Base-by-base conservation (phyloP, 1,140 invertebrate species). In the Bombus affinis region DNA sequence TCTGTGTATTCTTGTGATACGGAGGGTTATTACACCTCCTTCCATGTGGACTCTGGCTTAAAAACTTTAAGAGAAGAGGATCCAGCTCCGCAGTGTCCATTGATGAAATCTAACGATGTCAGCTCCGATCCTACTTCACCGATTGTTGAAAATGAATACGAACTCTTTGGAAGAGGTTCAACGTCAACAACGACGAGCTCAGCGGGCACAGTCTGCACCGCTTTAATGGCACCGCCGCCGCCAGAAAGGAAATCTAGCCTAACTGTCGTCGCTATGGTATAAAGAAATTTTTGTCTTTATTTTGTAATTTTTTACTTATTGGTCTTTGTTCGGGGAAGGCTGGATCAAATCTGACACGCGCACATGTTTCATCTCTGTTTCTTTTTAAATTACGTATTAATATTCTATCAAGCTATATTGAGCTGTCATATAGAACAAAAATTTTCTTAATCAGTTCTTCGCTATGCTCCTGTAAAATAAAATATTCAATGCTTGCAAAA, bases 1-100 rank as follows among this genome's bases (percentile, higher is more conserved):
- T 99, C 98, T 0, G 98, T 98, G 71, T 99, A 99, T 94, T 99
- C 98, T 10, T 98, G 98, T 92, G 99, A 99, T 93, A 99, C 98
- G 25, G 99, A 99, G 94, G 98, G 99, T 22, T 99, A 99, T 94
- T 99, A 99, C 94, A 99, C 99, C 0, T 99, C 98, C 22, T 99
- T 99, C 95, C 98, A 99, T 93, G 97, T 98, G 96, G 99, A 99
- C 94, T 99, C 98, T 81, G 99, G 98, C 3, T 94, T 99, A 70
- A 98, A 98, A 93, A 98, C 97, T 0, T 94, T 98, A 28, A 97
- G 97, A 93, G 97, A 98, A 93, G 97, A 98, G 94, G 98, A 98
- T 92, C 93, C 89, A 35, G 78, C 93, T 22, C 92, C 94, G 10
- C 92, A 93, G 65, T 92, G 88, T 84, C 94, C 94, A 4, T 83